Evolutionary conservation across 1,140 invertebrate genomes (phyloP).

Genomic region (Drosophila murphyi): DNA sequence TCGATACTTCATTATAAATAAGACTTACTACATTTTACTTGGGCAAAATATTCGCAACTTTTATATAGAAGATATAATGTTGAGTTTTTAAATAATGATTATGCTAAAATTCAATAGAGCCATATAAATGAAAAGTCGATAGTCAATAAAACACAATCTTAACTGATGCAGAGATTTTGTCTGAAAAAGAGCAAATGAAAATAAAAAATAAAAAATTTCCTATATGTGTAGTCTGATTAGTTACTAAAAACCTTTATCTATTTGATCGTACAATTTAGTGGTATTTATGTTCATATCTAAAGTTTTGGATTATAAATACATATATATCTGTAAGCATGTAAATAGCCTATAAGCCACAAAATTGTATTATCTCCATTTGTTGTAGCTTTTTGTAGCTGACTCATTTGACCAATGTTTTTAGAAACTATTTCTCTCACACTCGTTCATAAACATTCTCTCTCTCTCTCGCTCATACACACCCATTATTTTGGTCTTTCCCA

Average conservation of each 20-base stretch:
- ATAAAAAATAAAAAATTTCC: too few relatives aligned
- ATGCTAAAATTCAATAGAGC: not conserved
- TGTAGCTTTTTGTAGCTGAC: not conserved
- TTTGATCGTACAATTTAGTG: too few relatives aligned
- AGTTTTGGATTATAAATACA: too few relatives aligned
- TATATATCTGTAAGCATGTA: too few relatives aligned
- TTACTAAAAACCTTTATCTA: too few relatives aligned
- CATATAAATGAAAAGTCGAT: too few relatives aligned
- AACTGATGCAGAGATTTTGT: too few relatives aligned
- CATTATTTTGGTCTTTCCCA: slow-evolving; percentile 4
- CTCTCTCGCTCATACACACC: not conserved
- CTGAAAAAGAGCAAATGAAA: too few relatives aligned
- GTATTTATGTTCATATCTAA: too few relatives aligned
- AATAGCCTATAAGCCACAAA: not conserved
- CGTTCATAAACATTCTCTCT: not conserved
- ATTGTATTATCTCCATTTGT: not conserved
- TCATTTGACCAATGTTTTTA: not conserved
- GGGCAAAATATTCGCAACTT: not conserved
- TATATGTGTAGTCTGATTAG: too few relatives aligned
- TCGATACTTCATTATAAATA: not conserved
- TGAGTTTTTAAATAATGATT: not conserved
- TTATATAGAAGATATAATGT: not conserved
- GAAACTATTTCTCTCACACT: not conserved
- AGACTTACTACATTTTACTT: not conserved
- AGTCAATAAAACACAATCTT: too few relatives aligned